Conservation (phyloP, 30 jellyfish, hydroid and myxozoan species). For the Hydractinia echinata region DNA sequence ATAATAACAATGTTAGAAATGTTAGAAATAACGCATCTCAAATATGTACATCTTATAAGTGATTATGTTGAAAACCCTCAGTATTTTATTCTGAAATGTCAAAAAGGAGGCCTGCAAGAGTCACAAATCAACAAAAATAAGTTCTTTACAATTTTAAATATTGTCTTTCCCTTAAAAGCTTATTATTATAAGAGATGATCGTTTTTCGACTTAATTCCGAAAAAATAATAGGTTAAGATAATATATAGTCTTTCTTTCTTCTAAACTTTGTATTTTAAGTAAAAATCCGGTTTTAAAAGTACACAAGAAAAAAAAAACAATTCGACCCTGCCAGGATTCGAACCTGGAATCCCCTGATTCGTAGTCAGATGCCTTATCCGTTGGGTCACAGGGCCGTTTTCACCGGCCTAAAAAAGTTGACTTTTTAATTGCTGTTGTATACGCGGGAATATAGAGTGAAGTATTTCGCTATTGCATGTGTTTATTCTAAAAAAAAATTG, state of each 20-base stretch:
- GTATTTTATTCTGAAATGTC: too few relatives aligned
- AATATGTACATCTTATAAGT: too few relatives aligned
- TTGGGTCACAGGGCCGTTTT: constrained; percentile 69
- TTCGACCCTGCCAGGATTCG: constrained; percentile 75
- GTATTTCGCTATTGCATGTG: background rate
- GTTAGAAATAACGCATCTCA: too few relatives aligned
- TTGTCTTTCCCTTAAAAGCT: too few relatives aligned
- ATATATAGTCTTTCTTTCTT: background rate
- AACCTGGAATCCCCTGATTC: constrained; percentile 77
- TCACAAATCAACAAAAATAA: too few relatives aligned
- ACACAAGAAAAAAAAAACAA: background rate
- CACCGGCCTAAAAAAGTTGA: background rate
- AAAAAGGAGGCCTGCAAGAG: too few relatives aligned
- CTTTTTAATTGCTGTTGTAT: background rate
- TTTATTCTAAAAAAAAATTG: background rate
- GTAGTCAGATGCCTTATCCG: constrained; percentile 74
- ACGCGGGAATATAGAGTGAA: background rate
- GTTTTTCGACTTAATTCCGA: background rate
- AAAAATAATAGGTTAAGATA: background rate
- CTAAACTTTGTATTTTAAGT: background rate
- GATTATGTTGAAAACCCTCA: too few relatives aligned
- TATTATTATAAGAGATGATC: too few relatives aligned
- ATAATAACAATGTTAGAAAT: too few relatives aligned
- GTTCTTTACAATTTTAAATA: too few relatives aligned
- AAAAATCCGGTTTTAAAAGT: background rate